Percentiles rank a stretch among this genome's conserved stretches.
Evolutionary conservation across 2,797 vertebrate genomes (phyloP).

Genomic region (Sebastiscus tertius): DNA sequence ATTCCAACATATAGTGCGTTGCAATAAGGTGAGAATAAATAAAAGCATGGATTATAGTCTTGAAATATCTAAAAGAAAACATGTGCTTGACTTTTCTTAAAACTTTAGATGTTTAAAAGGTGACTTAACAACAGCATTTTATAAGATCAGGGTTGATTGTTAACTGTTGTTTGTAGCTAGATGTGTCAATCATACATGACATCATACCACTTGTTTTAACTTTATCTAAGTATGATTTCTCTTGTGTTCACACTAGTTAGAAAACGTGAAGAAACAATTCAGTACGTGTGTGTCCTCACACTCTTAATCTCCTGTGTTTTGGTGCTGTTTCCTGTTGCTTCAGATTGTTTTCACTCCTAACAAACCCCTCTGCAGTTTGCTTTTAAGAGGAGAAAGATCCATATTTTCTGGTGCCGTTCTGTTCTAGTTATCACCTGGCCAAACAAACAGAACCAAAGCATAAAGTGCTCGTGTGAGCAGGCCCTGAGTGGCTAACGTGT

Average conservation of each 20-base stretch:
- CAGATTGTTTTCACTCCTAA: conserved; percentile 58
- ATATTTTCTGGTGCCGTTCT: conserved; percentile 13
- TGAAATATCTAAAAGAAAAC: too few relatives aligned
- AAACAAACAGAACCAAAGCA: conserved; percentile 51
- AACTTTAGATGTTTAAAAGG: too few relatives aligned
- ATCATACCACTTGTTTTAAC: neutral
- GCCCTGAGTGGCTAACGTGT: neutral
- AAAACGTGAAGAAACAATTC: conserved; percentile 6
- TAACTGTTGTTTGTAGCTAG: neutral
- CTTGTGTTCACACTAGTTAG: neutral
- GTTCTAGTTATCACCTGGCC: conserved; percentile 56
- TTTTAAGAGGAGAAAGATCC: conserved; percentile 36
- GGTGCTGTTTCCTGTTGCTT: conserved; percentile 54
- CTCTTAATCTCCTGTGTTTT: conserved; percentile 23
- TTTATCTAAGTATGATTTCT: neutral
- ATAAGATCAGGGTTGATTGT: too few relatives aligned
- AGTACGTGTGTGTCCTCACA: conserved; percentile 37
- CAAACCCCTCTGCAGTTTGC: conserved; percentile 43
- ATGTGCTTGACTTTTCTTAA: too few relatives aligned
- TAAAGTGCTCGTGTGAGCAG: neutral
- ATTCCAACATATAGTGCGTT: too few relatives aligned
- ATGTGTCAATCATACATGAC: neutral
- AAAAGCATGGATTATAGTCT: too few relatives aligned
- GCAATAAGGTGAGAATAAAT: too few relatives aligned
- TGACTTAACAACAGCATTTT: too few relatives aligned